A percentile compares a stretch with the other conserved stretches of the same genome.
Conservation (phyloP, 1,140 invertebrate species). For the Drosophila subobscura region DNA sequence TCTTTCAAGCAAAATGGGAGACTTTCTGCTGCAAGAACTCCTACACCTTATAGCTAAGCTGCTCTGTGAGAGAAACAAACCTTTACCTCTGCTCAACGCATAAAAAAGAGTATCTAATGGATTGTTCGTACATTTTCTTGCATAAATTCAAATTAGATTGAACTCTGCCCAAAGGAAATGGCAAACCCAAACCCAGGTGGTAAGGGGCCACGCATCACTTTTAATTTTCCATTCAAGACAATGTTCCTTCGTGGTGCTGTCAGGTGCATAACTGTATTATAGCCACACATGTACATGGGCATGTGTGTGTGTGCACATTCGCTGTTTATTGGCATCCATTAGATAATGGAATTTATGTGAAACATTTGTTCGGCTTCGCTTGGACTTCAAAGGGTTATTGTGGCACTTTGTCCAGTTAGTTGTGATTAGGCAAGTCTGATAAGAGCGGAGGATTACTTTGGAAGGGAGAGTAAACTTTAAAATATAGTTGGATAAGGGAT, state of each 20-base stretch:
- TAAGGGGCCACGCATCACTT: constrained; percentile 61
- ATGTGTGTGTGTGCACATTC: constrained; percentile 15
- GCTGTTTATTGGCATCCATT: constrained; percentile 76
- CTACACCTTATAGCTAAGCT: neutral
- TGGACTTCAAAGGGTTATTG: constrained; percentile 37
- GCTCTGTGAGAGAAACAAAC: neutral
- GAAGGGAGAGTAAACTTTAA: neutral
- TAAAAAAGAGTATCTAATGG: constrained; percentile 4
- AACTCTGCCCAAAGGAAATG: constrained; percentile 5
- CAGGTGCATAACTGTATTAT: constrained; percentile 62
- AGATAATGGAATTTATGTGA: constrained; percentile 76
- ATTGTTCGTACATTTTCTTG: constrained; percentile 27
- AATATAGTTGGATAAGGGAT: neutral
- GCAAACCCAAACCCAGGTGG: neutral
- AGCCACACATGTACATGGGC: constrained; percentile 31
- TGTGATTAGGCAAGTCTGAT: constrained; percentile 27
- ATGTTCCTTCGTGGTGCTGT: constrained; percentile 63
- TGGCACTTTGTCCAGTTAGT: constrained; percentile 36
- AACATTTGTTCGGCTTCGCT: constrained; percentile 46
- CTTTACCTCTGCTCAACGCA: no score
- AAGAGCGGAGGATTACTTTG: neutral
- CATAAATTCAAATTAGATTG: constrained; percentile 77
- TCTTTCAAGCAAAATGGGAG: neutral
- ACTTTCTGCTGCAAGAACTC: no score
- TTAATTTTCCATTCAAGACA: constrained; percentile 72